These are phyloP conservation scores for Steinernema khuongi DNA, from an alignment of 1,140 invertebrate genomes.

Conservation along the genomic window DNA sequence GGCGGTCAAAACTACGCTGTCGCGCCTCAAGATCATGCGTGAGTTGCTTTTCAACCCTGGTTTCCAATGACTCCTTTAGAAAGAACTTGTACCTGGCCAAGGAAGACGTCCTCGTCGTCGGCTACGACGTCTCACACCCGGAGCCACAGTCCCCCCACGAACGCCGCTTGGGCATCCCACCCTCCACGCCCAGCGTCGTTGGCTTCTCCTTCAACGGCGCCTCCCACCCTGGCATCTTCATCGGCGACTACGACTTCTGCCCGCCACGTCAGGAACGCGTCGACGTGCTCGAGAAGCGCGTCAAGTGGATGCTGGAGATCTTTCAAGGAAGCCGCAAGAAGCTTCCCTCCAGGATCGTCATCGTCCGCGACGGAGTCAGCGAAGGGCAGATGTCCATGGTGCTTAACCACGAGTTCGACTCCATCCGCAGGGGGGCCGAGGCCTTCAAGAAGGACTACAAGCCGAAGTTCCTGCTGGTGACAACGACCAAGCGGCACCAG, in stretches of 20 bases:
- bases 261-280: conserved; percentile 23
- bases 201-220: conserved; percentile 38
- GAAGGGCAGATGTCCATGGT: conserved; percentile 35
- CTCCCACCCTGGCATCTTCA: conserved; percentile 26
- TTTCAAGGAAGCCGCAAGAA: conserved; percentile 15
- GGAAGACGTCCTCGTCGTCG: conserved; percentile 33
- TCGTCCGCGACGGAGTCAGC: conserved; percentile 29
- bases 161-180: neutral
- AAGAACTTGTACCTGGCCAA: conserved; percentile 20
- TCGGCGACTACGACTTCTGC: conserved; percentile 38
- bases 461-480: conserved; percentile 27
- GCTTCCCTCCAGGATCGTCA: conserved; percentile 26
- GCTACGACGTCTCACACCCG: conserved; percentile 42
- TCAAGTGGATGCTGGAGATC: conserved; percentile 35
- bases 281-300: conserved; percentile 21
- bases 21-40: conserved; percentile 19
- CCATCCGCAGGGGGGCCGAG: conserved; percentile 27
- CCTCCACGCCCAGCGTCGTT: conserved; percentile 18
- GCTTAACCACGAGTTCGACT: conserved; percentile 27
- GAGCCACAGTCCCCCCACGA: conserved; percentile 8
- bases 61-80: too few relatives aligned
- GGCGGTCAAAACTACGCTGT: conserved; percentile 35
- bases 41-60: too few relatives aligned
- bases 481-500: conserved; percentile 36
- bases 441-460: conserved; percentile 15